A percentile compares a stretch with the other conserved stretches of the same genome.
Evolutionary conservation across 2,113 vertebrate species (phyloP).

Genomic region (Acanthochromis polyacanthus): DNA sequence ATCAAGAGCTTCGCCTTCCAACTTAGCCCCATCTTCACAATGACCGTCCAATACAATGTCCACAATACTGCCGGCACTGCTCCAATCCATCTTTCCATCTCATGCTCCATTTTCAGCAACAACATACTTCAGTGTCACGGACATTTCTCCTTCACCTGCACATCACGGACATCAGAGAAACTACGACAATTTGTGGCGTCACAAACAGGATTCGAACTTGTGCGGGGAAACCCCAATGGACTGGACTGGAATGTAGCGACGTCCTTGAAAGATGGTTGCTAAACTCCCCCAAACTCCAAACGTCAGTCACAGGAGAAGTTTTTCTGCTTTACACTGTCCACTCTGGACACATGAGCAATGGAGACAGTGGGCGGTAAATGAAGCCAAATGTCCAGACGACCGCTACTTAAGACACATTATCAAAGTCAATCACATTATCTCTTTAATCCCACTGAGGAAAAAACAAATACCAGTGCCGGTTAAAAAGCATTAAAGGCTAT

Average conservation of each 20-base stretch:
- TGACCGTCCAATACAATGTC: too few relatives aligned
- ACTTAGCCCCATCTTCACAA: too few relatives aligned
- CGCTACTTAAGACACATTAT: background rate
- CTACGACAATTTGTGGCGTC: too few relatives aligned
- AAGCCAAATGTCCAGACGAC: slow-evolving; percentile 3
- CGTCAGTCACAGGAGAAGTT: background rate
- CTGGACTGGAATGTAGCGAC: background rate
- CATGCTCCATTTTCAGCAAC: too few relatives aligned
- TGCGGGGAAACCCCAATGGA: too few relatives aligned
- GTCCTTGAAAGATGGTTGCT: background rate
- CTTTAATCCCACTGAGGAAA: slow-evolving; percentile 22
- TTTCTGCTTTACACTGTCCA: background rate
- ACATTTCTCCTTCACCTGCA: too few relatives aligned
- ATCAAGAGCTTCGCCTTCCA: too few relatives aligned
- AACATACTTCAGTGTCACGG: too few relatives aligned
- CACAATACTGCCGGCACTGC: too few relatives aligned
- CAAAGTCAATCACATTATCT: slow-evolving; percentile 37
- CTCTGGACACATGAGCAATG: slow-evolving; percentile 2
- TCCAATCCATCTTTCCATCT: too few relatives aligned
- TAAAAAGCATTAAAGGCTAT: slow-evolving; percentile 24
- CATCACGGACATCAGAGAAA: too few relatives aligned
- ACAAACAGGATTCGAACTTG: too few relatives aligned
- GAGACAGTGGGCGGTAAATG: slow-evolving; percentile 15
- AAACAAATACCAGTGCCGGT: slow-evolving; percentile 32
- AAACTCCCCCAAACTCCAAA: background rate